Evolutionary conservation across 2,113 vertebrate species (phyloP).

Genomic region (Irena cyanogastra): DNA sequence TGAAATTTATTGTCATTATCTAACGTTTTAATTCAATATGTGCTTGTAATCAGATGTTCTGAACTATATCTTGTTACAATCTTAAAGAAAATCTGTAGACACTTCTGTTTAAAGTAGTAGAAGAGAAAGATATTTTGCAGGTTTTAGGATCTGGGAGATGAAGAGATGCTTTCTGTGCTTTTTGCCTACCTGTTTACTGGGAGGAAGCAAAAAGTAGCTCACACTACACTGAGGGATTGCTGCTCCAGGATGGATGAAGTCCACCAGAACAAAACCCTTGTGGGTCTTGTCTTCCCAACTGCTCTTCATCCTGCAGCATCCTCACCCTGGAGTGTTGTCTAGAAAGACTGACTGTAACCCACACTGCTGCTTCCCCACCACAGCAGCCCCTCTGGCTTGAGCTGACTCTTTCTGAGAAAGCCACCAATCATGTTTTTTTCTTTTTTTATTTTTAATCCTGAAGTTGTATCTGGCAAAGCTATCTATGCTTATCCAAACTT

Average conservation of each 20-base stretch:
- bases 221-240: not conserved
- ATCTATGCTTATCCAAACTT: not conserved
- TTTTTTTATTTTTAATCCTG: not conserved
- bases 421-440: accelerated
- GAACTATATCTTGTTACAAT: not conserved
- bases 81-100: not conserved
- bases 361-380: not conserved
- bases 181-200: not conserved
- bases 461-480: not conserved
- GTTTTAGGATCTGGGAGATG: not conserved
- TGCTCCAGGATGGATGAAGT: not conserved
- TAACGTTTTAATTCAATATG: not conserved
- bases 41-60: not conserved
- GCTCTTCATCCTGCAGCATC: not conserved
- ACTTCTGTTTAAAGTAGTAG: not conserved
- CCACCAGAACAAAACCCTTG: not conserved
- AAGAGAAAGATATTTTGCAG: not conserved
- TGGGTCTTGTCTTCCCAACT: not conserved
- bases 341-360: not conserved
- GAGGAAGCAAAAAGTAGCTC: not conserved
- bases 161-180: not conserved
- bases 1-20: not conserved
- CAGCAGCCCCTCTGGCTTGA: not conserved
- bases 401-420: not conserved
- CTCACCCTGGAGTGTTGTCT: not conserved